Base-by-base conservation (phyloP, 2,113 vertebrate genomes). In the Prolemur simus region DNA sequence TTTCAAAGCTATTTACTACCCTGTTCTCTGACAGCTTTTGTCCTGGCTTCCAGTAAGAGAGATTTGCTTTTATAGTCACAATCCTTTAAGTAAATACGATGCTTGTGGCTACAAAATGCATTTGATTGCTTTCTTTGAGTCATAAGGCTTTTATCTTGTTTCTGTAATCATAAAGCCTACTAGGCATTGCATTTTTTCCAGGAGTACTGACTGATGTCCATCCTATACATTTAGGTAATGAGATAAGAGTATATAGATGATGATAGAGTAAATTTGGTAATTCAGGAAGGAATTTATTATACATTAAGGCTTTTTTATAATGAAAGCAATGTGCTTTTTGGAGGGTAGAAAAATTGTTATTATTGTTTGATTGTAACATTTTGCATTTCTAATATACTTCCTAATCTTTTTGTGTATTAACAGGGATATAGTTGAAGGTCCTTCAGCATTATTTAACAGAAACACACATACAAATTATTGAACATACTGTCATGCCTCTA, bases 1-100 rank as follows among this genome's bases (percentile, higher is more conserved):
- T 98, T 98, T 98, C 96, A 98, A 96, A 97, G 96, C 96, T 98
- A 98, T 99, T 99, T 99, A 98, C 97, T 98, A 95, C 97, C 91
- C 81, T 84, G 91, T 97, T 97, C 94, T 94, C 97, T 98, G 96
- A 97, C 98, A 98, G 97, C 94, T 98, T 98, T 98, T 98, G 98
- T 98, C 97, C 97, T 64, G 52, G 86, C 86, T 98, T 98, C 97
- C 98, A 97, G 97, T 97, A 98, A 98, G 96, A 98, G 96, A 98
- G 97, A 98, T 98, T 98, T 98, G 95, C 93, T 98, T 98, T 99
- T 97, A 98, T 94, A 97, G 66, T 98, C 95, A 81, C 89, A 97
- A 97, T 97, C 94, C 87, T 98, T 98, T 98, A 98, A 98, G 98
- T 98, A 98, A 98, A 98, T 98, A 98, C 23, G 82, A 97, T 94